Percentiles rank a stretch among this genome's conserved stretches.
Evolutionary conservation across 2,113 vertebrate genomes (phyloP).

Genomic region (Thunnus maccoyii): DNA sequence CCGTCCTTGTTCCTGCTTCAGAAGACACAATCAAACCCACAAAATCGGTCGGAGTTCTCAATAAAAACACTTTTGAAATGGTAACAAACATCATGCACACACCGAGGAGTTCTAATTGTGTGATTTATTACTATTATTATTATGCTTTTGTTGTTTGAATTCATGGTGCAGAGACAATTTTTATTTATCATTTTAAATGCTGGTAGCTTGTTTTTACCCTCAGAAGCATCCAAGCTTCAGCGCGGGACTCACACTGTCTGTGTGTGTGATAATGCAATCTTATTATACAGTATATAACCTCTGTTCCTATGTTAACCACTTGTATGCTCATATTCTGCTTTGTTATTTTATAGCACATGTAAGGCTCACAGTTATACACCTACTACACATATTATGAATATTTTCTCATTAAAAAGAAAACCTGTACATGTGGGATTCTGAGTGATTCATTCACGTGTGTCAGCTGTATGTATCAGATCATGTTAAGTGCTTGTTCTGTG

Average conservation of each 20-base stretch:
- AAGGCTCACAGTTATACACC: slow-evolving; percentile 90
- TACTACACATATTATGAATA: slow-evolving; percentile 89
- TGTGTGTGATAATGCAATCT: slow-evolving; percentile 53
- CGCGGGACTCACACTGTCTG: slow-evolving; percentile 32
- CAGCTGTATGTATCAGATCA: background rate
- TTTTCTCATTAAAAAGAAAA: slow-evolving; percentile 98
- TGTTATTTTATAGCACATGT: slow-evolving; percentile 93
- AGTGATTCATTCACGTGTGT: slow-evolving; percentile 39
- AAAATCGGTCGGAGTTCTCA: background rate
- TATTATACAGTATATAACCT: slow-evolving; percentile 68
- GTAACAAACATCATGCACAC: slow-evolving; percentile 30
- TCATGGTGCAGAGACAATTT: slow-evolving; percentile 63
- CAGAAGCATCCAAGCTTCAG: slow-evolving; percentile 18
- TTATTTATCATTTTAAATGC: slow-evolving; percentile 77
- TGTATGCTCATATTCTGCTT: slow-evolving; percentile 90
- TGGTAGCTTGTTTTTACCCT: slow-evolving; percentile 47
- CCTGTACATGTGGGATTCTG: slow-evolving; percentile 29
- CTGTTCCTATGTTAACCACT: slow-evolving; percentile 92
- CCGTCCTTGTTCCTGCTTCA: background rate
- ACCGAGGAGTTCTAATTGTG: slow-evolving; percentile 45
- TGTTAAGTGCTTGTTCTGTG: too few relatives aligned
- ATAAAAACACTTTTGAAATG: slow-evolving; percentile 32
- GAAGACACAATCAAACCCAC: background rate
- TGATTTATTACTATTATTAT: slow-evolving; percentile 52
- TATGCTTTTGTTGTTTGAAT: slow-evolving; percentile 72